Base-by-base conservation (phyloP, 1,140 invertebrate species). In the Brachionus angularis region DNA sequence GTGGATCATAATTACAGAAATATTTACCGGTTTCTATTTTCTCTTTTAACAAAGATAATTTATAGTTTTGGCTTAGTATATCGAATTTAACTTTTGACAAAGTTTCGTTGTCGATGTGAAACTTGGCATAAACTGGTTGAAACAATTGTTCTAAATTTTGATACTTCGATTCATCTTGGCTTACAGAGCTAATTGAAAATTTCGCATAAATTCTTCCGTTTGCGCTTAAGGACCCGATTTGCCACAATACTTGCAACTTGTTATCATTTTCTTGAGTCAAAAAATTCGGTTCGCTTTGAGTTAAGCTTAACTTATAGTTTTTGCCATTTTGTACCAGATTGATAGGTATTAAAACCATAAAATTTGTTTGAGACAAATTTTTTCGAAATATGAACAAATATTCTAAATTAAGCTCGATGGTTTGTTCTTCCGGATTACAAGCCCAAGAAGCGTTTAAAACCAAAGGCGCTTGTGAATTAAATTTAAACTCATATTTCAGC, bases 31-130 rank as follows among this genome's bases (percentile, higher is more conserved):
- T 25, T 18, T 67, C 62, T 3, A 67, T 27, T 36, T 42, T 67
- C n/a, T 67, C 42, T 31, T 67, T 67, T 8, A 67, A 16, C 25
- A 67, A 27, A 16, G 62, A 67, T 29, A 67, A 31, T 27, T 67
- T 67, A 46, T 67, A 67, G 21, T 67, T 67, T 8, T 10, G 12
- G 21, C 42, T 47, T 4, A 12, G 31, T 21, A 67, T 67, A 12
- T 8, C 36, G n/a, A 50, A 46, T 46, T 67, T 46, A 27, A 50
- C 42, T 34, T 21, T 46, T 3, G 62, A 67, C 42, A 67, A 34
- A 14, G 62, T 67, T 8, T 67, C 62, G 23, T 67, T 67, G 42
- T 67, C 62, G 29, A 67, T 67, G 31, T 67, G 62, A 67, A 67
- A 67, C 25, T 67, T 67, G 4, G 47, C 23, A 42, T 67, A 67